Evolutionary conservation across 2,888 invertebrate genomes (phyloP).

Genomic region (Gymnoscelis rufifasciata): DNA sequence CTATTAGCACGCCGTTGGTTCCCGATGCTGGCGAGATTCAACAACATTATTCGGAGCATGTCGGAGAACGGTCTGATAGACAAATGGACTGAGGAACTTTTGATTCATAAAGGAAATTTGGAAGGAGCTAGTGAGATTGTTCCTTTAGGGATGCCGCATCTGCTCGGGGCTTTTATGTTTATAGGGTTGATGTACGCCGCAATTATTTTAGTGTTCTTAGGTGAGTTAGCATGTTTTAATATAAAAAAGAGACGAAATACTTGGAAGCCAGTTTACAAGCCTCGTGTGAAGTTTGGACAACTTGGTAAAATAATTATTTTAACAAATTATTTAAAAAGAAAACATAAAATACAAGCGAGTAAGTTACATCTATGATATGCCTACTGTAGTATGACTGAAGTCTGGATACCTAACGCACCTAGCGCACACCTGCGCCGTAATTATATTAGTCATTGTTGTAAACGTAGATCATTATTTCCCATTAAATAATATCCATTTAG

Average conservation of each 20-base stretch:
- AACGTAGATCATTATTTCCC: too few species aligned
- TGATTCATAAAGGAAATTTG: conserved; percentile 46
- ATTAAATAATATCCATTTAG: too few species aligned
- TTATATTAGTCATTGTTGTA: too few species aligned
- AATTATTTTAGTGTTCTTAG: conserved; percentile 57
- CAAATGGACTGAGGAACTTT: conserved; percentile 70
- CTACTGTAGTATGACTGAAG: too few species aligned
- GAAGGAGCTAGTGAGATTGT: conserved; percentile 51
- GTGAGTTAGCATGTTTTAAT: conserved; percentile 42
- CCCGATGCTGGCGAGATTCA: conserved; percentile 64
- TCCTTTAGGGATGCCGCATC: conserved; percentile 61
- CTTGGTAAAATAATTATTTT: neutral
- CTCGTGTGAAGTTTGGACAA: neutral
- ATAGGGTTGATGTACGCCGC: conserved; percentile 63
- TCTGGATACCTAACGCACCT: too few species aligned
- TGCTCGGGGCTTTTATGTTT: conserved; percentile 70
- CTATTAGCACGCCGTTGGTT: conserved; percentile 68
- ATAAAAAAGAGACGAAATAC: conserved; percentile 19
- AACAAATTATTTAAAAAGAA: conserved; percentile 4
- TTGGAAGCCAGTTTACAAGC: conserved; percentile 6
- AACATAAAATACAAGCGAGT: neutral
- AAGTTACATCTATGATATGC: too few species aligned
- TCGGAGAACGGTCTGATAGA: conserved; percentile 71
- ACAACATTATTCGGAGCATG: conserved; percentile 67
- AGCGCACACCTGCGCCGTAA: too few species aligned